Evolutionary conservation across 2,888 invertebrate species (phyloP).

Genomic region (Chorisops tibialis): DNA sequence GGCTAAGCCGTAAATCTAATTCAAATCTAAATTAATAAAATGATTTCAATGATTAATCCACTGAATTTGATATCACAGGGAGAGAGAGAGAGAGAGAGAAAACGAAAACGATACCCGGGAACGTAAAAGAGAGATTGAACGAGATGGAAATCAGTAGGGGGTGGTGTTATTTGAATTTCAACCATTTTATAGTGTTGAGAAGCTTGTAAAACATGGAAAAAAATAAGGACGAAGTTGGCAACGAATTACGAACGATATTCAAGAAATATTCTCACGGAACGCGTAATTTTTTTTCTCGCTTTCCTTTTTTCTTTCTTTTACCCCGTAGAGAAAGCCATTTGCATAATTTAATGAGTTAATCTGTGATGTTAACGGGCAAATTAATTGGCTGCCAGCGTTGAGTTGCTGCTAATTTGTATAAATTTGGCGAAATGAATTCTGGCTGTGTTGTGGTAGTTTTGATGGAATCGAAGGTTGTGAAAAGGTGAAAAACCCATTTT

Average conservation of each 20-base stretch:
- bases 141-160: not conserved
- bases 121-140: not conserved
- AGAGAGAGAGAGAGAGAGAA: too few species aligned
- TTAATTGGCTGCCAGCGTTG: slow-evolving; percentile 30
- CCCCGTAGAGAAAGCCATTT: slow-evolving; percentile 26
- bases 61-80: slow-evolving; percentile 7
- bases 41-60: slow-evolving; percentile 31
- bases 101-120: too few species aligned
- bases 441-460: too few species aligned
- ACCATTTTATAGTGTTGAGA: not conserved
- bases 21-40: slow-evolving; percentile 30
- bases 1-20: slow-evolving; percentile 13
- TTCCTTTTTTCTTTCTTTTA: not conserved
- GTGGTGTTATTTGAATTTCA: slow-evolving; percentile 8
- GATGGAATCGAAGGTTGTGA: too few species aligned
- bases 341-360: slow-evolving; percentile 34
- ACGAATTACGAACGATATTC: too few species aligned
- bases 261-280: too few species aligned
- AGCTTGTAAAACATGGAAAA: not conserved
- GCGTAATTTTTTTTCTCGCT: not conserved
- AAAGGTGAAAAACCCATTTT: too few species aligned
- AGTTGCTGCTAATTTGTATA: slow-evolving; percentile 26
- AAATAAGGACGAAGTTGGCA: slow-evolving; percentile 6
- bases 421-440: not conserved
- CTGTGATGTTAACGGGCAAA: slow-evolving; percentile 26